These are phyloP conservation scores for Brachionichthys hirsutus DNA, from an alignment of 2,113 vertebrate species.

Conservation along the genomic window DNA sequence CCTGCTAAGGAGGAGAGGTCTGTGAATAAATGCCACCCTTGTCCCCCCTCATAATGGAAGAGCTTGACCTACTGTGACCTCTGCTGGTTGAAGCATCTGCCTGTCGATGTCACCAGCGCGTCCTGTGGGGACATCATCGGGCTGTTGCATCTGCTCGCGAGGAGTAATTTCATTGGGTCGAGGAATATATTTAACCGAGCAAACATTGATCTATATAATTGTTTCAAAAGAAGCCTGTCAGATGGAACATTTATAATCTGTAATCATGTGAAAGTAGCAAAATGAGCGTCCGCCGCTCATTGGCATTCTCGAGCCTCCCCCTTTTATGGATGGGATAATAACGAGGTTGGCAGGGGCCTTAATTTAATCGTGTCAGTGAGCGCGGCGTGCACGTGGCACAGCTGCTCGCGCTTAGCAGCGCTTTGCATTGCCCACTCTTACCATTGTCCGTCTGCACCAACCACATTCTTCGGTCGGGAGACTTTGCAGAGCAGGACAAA, in stretches of 20 bases:
- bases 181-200: slow-evolving; percentile 49
- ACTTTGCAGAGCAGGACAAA: slow-evolving; percentile 46
- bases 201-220: slow-evolving; percentile 33
- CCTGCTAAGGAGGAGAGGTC: slow-evolving; percentile 53
- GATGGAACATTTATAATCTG: slow-evolving; percentile 19
- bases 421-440: slow-evolving; percentile 21
- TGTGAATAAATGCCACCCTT: slow-evolving; percentile 74
- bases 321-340: slow-evolving; percentile 57
- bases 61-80: slow-evolving; percentile 69
- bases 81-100: slow-evolving; percentile 68
- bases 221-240: slow-evolving; percentile 10
- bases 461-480: slow-evolving; percentile 51
- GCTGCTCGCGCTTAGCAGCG: slow-evolving; percentile 52
- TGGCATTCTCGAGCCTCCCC: slow-evolving; percentile 55
- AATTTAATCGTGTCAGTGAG: slow-evolving; percentile 67
- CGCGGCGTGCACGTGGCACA: slow-evolving; percentile 61
- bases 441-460: slow-evolving; percentile 22
- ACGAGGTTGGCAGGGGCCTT: slow-evolving; percentile 62
- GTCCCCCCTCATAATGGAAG: slow-evolving; percentile 70
- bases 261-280: slow-evolving; percentile 24
- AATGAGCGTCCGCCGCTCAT: slow-evolving; percentile 51
- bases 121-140: slow-evolving; percentile 49
- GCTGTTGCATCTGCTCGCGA: slow-evolving; percentile 51
- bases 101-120: slow-evolving; percentile 43
- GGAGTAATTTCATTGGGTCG: slow-evolving; percentile 51